These are phyloP conservation scores for Dryomyza anilis DNA, from an alignment of 2,888 invertebrate genomes.

Conservation along the genomic window DNA sequence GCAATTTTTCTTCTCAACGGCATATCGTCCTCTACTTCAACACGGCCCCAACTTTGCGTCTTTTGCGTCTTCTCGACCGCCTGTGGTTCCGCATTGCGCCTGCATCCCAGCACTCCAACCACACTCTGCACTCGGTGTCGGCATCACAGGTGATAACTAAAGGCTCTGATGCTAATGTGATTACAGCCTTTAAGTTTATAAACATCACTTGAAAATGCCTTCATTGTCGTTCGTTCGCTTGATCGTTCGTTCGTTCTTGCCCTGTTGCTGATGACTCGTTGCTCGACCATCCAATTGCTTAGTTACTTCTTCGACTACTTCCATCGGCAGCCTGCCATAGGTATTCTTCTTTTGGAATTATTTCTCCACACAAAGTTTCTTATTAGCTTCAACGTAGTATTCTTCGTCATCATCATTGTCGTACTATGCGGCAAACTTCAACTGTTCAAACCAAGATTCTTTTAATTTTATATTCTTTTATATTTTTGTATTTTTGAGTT, in stretches of 20 bases:
- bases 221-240: constrained; percentile 25
- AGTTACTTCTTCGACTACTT: constrained; percentile 2
- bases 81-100: constrained; percentile 23
- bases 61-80: constrained; percentile 6
- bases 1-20: not conserved
- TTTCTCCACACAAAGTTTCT: not conserved
- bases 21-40: not conserved
- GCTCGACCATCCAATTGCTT: not conserved
- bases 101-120: too few relatives aligned
- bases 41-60: not conserved
- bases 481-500: not conserved
- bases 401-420: not conserved
- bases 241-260: constrained; percentile 21
- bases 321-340: not conserved
- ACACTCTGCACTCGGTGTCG: too few relatives aligned
- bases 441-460: too few relatives aligned
- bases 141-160: constrained; percentile 56
- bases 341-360: not conserved
- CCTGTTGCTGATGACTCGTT: constrained; percentile 15
- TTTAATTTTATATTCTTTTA: constrained; percentile 16
- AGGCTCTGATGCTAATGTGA: constrained; percentile 61
- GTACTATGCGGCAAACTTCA: constrained; percentile 6
- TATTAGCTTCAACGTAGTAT: not conserved
- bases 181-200: constrained; percentile 63
- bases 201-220: constrained; percentile 48